Base-by-base conservation (phyloP, 2,888 invertebrate species). In the Drosophila lutescens region DNA sequence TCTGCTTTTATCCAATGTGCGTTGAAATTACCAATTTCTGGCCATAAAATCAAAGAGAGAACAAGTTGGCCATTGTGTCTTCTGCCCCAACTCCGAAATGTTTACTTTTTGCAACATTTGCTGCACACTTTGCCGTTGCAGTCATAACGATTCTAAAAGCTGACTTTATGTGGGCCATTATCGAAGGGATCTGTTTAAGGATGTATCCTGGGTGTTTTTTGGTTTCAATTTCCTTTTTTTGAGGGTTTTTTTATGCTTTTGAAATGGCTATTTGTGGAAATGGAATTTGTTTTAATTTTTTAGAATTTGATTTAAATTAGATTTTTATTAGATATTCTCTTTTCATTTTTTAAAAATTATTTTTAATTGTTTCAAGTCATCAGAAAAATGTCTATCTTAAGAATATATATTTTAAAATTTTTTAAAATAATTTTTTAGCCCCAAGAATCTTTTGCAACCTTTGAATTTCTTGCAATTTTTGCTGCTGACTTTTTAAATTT, bases 131-230 rank as follows among this genome's bases (percentile, higher is more conserved):
- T n/a, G 46, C 41, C 76, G 62, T 43, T 63, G 78, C 76, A 76
- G 78, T 80, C 79, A 84, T 90, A 91, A 91, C 88, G 89, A 89
- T 85, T 90, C 86, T 84, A 89, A 85, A 85, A 91, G 91, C 91
- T 91, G 82, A 89, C 90, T 91, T 91, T 91, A 91, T 91, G 87
- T 88, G 78, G 80, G 74, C 77, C 89, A 89, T 91, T 91, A 91
- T 89, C 74, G 32, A 32, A 46, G 63, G 65, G 57, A 68, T 70
- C 59, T 54, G 51, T 63, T 34, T 40, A 41, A 53, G 47, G 62
- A 46, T 47, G 66, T 55, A 49, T 55, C 36, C 47, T 41, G 36
- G 47, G 17, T 23, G 10, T 3, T 7, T 47, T 43, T 41, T 1
- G 36, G 20, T 12, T 47, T 63, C 30, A 30, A 41, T 63, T 61